These are phyloP conservation scores for Oncopodura yosiiana DNA, from an alignment of 1,140 invertebrate species.

Conservation along the genomic window DNA sequence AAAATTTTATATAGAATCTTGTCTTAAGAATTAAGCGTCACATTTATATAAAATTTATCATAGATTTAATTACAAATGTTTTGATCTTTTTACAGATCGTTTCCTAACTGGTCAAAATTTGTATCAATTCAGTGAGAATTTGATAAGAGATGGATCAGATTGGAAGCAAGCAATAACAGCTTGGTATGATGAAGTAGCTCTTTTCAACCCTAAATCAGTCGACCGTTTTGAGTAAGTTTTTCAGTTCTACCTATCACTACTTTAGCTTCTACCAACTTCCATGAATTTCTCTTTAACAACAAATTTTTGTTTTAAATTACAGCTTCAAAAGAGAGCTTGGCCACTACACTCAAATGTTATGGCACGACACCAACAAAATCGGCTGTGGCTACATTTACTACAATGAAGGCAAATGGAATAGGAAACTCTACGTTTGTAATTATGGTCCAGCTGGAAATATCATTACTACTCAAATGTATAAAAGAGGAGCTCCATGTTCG, in stretches of 20 bases:
- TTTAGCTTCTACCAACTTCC: no score
- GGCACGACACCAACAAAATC: slow-evolving; percentile 64
- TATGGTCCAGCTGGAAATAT: slow-evolving; percentile 57
- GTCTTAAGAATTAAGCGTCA: no score
- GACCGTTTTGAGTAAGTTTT: slow-evolving; percentile 34
- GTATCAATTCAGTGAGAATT: slow-evolving; percentile 36
- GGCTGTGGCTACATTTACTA: slow-evolving; percentile 74
- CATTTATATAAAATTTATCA: no score
- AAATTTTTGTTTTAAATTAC: slow-evolving; percentile 8
- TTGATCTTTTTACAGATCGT: slow-evolving; percentile 44
- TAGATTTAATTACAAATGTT: no score
- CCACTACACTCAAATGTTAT: slow-evolving; percentile 55
- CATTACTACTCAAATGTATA: slow-evolving; percentile 37
- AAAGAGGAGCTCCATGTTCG: slow-evolving; percentile 37
- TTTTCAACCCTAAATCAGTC: slow-evolving; percentile 31
- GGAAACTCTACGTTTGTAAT: slow-evolving; percentile 73
- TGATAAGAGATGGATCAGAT: slow-evolving; percentile 27
- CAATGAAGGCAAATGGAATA: slow-evolving; percentile 44
- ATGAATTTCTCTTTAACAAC: slow-evolving; percentile 9
- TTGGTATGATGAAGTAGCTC: slow-evolving; percentile 38
- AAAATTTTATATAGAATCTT: no score
- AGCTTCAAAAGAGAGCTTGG: slow-evolving; percentile 36
- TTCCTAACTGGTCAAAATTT: slow-evolving; percentile 70
- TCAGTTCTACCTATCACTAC: background rate
- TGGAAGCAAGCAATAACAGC: slow-evolving; percentile 36